Conservation (phyloP, 1,140 invertebrate species). For the Asbolus verrucosus region DNA sequence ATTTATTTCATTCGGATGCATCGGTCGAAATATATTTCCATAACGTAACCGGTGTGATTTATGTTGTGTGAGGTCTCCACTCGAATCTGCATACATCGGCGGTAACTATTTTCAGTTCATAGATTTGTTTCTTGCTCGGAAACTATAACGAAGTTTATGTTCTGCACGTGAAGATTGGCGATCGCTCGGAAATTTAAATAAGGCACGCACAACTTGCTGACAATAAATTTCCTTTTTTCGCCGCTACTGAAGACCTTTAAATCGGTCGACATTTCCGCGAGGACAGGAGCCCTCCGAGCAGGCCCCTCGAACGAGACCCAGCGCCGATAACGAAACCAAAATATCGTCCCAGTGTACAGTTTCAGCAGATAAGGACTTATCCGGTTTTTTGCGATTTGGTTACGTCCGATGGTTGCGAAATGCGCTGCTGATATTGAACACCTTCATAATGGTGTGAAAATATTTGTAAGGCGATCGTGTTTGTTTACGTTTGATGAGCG, state of each 20-base stretch:
- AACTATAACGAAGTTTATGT: slow-evolving; percentile 31
- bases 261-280: not conserved
- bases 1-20: no score
- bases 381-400: no score
- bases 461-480: slow-evolving; percentile 27
- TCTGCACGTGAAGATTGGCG: slow-evolving; percentile 30
- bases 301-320: no score
- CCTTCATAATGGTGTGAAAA: slow-evolving; percentile 33
- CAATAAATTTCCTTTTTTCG: not conserved
- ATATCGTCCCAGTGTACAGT: no score
- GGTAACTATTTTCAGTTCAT: slow-evolving; percentile 32
- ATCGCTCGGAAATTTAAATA: slow-evolving; percentile 19
- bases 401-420: no score
- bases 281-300: no score
- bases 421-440: no score
- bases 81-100: slow-evolving; percentile 14
- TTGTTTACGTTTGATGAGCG: not conserved
- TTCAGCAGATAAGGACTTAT: no score
- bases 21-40: not conserved
- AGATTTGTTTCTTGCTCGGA: slow-evolving; percentile 31
- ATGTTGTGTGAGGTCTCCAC: slow-evolving; percentile 25
- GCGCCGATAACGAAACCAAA: no score
- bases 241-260: not conserved
- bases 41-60: not conserved
- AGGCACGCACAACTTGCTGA: slow-evolving; percentile 12